Percentiles rank a stretch among this genome's conserved stretches.
Evolutionary conservation across 2,113 vertebrate genomes (phyloP).

Genomic region (Melanerpes aurifrons): DNA sequence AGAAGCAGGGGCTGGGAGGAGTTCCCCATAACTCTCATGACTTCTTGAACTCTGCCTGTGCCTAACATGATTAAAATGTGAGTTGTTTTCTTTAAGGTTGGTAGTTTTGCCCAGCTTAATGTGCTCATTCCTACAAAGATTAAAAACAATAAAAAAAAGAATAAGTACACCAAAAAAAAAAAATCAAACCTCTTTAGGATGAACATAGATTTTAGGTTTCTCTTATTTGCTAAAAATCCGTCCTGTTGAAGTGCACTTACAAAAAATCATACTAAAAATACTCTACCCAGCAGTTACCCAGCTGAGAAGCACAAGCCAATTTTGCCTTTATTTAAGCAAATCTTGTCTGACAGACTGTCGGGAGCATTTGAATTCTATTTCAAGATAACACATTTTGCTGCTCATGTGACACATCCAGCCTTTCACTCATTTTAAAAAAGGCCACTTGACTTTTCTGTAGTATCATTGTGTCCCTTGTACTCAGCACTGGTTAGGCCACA

Average conservation of each 20-base stretch:
- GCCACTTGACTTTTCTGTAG: background rate
- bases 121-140: background rate
- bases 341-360: background rate
- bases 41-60: background rate
- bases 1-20: fast-evolving
- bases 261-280: background rate
- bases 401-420: background rate
- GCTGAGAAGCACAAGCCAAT: background rate
- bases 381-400: conserved; percentile 6
- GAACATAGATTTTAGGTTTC: background rate
- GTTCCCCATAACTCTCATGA: background rate
- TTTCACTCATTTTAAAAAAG: background rate
- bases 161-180: no score
- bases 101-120: background rate
- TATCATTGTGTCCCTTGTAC: background rate
- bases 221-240: background rate
- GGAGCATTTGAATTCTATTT: background rate
- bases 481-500: no score
- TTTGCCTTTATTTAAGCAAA: conserved; percentile 12
- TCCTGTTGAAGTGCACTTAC: background rate
- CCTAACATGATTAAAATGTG: background rate
- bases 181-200: background rate
- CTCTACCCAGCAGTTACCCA: background rate
- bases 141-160: background rate
- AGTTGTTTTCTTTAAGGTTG: background rate